Evolutionary conservation across 2,113 vertebrate species (phyloP).

Genomic region (Amia ocellicauda): DNA sequence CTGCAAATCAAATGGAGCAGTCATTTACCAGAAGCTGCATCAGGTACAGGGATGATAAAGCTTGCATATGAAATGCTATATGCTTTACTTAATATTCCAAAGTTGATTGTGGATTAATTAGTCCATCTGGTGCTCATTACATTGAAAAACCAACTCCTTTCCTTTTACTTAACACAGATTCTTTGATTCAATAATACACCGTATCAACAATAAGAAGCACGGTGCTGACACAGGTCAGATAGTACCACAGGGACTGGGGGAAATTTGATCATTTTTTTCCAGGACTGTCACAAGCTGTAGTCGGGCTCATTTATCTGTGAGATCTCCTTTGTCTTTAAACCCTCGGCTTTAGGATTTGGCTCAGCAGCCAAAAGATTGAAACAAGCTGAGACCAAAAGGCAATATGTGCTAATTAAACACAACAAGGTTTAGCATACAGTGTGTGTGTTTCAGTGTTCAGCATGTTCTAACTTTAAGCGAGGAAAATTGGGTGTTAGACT

Average conservation of each 20-base stretch:
- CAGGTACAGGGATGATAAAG: slow-evolving; percentile 44
- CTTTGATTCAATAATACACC: slow-evolving; percentile 43
- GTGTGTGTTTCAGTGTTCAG: slow-evolving; percentile 35
- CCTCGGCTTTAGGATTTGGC: slow-evolving; percentile 38
- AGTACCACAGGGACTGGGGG: slow-evolving; percentile 45
- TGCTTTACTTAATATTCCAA: slow-evolving; percentile 73
- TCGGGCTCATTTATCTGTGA: slow-evolving; percentile 62
- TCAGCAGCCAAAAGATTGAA: slow-evolving; percentile 9
- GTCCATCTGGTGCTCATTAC: slow-evolving; percentile 75
- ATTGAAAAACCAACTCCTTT: slow-evolving; percentile 50
- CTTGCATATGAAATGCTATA: slow-evolving; percentile 56
- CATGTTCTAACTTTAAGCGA: slow-evolving; percentile 41
- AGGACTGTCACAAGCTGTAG: slow-evolving; percentile 59
- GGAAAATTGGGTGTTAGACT: slow-evolving; percentile 29
- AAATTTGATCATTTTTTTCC: slow-evolving; percentile 63
- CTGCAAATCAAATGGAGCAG: slow-evolving; percentile 35
- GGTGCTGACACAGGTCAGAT: slow-evolving; percentile 39
- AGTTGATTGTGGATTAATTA: slow-evolving; percentile 78
- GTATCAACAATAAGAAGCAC: slow-evolving; percentile 26
- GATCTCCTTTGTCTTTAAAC: slow-evolving; percentile 55
- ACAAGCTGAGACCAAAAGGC: slow-evolving; percentile 6
- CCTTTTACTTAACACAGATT: slow-evolving; percentile 46
- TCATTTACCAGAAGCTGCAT: slow-evolving; percentile 54
- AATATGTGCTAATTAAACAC: slow-evolving; percentile 12
- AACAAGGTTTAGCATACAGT: slow-evolving; percentile 34